Evolutionary conservation across 2,113 vertebrate species (phyloP), one percentile per base, ranked within the genome.

Genomic region (Gobiocypris rarus): DNA sequence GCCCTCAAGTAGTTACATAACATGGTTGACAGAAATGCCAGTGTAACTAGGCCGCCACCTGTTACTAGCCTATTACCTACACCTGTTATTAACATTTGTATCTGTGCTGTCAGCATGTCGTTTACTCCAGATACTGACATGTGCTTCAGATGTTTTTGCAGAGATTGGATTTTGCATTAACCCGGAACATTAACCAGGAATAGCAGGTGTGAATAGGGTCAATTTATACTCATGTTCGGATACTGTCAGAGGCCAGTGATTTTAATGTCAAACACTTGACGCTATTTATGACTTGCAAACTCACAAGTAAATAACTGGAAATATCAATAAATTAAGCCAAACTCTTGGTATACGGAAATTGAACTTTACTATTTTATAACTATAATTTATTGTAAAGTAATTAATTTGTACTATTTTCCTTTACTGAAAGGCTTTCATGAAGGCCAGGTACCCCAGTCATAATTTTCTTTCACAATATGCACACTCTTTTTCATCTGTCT

Each of bases 81-180:
- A 45, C 75, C 19, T 58, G 75, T 24, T 58, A 58, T 41, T 45
- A 78, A 78, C 75, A 78, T 26, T n/a, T 0, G 6, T 78, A 34
- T 78, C 56, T 1, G n/a, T 61, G 2, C 52, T 54, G 75, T 77
- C 54, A 61, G 38, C 7, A 4, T 59, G 34, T 3, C 2, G 10
- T 45, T 78, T 61, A 59, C 34, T 17, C 15, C 28, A n/a, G 48
- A 52, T 52, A 43, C n/a, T 59, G 11, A 59, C 34, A 61, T 26
- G 75, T 41, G 38, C 13, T 7, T 41, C 4, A 11, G 14, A 61
- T 10, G 4, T 28, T 8, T 43, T n/a, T 45, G 38, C 41, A 45
- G 76, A 19, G 38, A 11, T 19, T 45, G 13, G 6, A 26, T 45
- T 43, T 45, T 61, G n/a, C n/a, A 19, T 26, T 45, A 61, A 43